Evolutionary conservation across 2,113 vertebrate genomes (phyloP).

Genomic region (Elanus axillaris): DNA sequence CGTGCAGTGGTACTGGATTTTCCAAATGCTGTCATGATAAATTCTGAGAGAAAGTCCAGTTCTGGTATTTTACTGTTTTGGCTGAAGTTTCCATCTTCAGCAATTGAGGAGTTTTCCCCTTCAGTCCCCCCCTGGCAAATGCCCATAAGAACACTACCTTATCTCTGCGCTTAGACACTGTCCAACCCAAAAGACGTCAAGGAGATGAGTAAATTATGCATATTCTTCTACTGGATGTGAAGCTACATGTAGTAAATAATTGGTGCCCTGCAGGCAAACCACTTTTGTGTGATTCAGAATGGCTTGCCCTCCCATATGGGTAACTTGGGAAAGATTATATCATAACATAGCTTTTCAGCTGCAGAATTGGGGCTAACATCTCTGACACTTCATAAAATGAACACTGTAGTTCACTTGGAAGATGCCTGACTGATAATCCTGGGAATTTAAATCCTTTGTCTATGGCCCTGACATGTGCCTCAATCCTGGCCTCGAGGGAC

Average conservation of each 20-base stretch:
- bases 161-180: background rate
- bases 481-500: constrained; percentile 44
- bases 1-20: background rate
- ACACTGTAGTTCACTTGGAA: constrained; percentile 3
- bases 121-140: background rate
- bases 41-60: background rate
- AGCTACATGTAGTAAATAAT: constrained; percentile 65
- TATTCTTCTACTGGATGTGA: constrained; percentile 57
- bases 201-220: constrained; percentile 52
- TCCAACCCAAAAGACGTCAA: constrained; percentile 49
- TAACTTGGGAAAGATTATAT: constrained; percentile 44
- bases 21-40: background rate
- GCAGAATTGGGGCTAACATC: constrained; percentile 5
- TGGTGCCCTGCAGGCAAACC: constrained; percentile 54
- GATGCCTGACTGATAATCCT: constrained; percentile 47
- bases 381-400: constrained; percentile 43
- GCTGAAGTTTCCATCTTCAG: background rate
- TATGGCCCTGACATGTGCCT: background rate
- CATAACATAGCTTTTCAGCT: constrained; percentile 29
- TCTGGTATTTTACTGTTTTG: background rate
- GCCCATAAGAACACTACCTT: background rate
- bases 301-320: background rate
- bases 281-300: constrained; percentile 42
- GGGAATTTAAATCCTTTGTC: constrained; percentile 52
- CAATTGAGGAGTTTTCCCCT: background rate